phyloP scores from a whole-genome alignment of 2,113 vertebrate genomes.

The Brachyistius frenatus region DNA sequence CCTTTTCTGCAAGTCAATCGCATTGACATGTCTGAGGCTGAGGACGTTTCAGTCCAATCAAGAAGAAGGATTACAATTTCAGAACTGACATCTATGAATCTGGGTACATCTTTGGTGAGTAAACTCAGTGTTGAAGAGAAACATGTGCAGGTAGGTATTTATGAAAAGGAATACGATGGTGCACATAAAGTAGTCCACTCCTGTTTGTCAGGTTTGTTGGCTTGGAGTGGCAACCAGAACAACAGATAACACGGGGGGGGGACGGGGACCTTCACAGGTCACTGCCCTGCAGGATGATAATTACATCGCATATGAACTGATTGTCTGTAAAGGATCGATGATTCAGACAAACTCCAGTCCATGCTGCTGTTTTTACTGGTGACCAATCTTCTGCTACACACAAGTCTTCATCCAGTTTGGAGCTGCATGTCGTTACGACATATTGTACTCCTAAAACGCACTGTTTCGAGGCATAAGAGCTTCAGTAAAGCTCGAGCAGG shows the following conservation, averaged over 20 bases:
- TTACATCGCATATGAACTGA: background rate
- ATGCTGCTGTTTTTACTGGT: background rate
- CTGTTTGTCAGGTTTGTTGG: constrained; percentile 20
- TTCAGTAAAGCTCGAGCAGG: background rate
- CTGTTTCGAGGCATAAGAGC: background rate
- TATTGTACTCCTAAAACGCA: background rate
- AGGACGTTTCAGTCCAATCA: too few relatives aligned
- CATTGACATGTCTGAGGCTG: too few relatives aligned
- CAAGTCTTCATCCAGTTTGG: background rate
- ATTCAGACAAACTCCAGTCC: background rate
- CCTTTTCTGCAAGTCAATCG: too few relatives aligned
- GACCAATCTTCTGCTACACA: background rate
- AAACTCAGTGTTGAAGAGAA: too few relatives aligned
- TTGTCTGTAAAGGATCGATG: background rate
- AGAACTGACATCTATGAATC: too few relatives aligned
- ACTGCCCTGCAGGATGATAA: background rate
- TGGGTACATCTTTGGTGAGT: too few relatives aligned
- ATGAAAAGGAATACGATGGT: background rate
- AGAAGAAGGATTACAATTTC: too few relatives aligned
- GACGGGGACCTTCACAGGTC: background rate
- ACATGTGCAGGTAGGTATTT: background rate
- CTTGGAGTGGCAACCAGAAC: background rate
- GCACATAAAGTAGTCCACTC: background rate
- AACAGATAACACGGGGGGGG: background rate
- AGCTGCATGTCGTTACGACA: background rate